Evolutionary conservation across 2,113 vertebrate species (phyloP), one percentile per base, ranked within the genome.

Genomic region (Phalacrocorax brasilianus): DNA sequence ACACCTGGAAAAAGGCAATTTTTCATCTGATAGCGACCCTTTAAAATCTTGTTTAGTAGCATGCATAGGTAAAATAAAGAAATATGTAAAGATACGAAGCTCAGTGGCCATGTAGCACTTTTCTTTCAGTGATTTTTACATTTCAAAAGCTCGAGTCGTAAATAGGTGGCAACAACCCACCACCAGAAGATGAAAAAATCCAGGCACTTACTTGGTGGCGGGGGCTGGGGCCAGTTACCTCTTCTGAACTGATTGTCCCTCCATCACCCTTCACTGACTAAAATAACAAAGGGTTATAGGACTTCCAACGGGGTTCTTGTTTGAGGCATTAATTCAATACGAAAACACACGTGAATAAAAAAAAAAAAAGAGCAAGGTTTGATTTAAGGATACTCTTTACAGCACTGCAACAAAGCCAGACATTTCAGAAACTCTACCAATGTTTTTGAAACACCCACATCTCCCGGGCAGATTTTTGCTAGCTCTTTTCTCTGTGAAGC

Each of bases 211-310:
- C 97, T 74, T 98, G 97, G 91, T 56, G 55, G 42, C 26, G 71
- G 89, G 97, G 78, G 80, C 93, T 95, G 91, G 96, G 97, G 59
- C 49, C 97, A 65, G 93, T 91, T 95, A 89, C 63, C 67, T 97
- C 97, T 91, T 97, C 96, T 3, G 94, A 30, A 33, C 58, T 85
- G 89, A 90, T 38, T 88, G 28, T 89, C 53, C 95, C 97, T 95
- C 67, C 97, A 86, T 92, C 96, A 85, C 94, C 97, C 94, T 71
- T 98, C 96, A 96, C 96, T 97, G 98, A 98, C 98, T 98, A 98
- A 95, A 98, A 98, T 44, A 93, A 97, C 95, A 98, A 97, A 97
- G 95, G 95, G 94, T 96, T 80, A 95, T 68, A 33, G 82, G 63
- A 56, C 79, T 95, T 96, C 92, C 83, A 65, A 62, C 52, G 42